Evolutionary conservation across 2,888 invertebrate species (phyloP), one percentile per base, ranked within the genome.

Genomic region (Autographa gamma): DNA sequence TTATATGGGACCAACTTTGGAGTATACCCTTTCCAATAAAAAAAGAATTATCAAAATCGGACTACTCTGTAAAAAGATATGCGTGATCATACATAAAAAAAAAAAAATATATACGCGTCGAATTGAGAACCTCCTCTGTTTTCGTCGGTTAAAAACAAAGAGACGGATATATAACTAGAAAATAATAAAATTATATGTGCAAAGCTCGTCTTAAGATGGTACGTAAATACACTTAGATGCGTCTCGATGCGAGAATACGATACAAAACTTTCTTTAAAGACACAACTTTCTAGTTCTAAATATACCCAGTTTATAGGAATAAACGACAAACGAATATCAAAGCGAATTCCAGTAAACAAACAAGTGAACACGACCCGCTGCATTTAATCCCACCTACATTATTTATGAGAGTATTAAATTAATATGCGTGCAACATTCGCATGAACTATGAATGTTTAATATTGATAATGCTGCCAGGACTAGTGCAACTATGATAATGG

Each of bases 391-490:
- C 67, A 63, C 61, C 63, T 73, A 77, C 78, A 81, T 82, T 76
- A 77, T 74, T 73, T 73, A 85, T 81, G 73, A 75, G 54, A 54
- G 61, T 31, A 68, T 74, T 73, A 63, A 74, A 84, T 85, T 82
- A 84, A 76, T 79, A 85, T 85, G 82, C 80, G 71, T 32, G 56
- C 73, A 71, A 74, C 76, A 75, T 74, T 74, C 73, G 60, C 66
- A 76, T 83, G 70, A 69, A 76, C 43, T 77, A 74, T 82, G 81
- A 75, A 77, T 82, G 76, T 78, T 85, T 74, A 84, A 75, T 75
- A 83, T 69, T 79, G 72, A 79, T 77, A 77, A 70, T 69, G 65
- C 16, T 6, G 58, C 60, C 60, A 62, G 60, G 60, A 56, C 54
- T 56, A 63, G 79, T 60, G 19, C 67, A 43, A 56, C 71, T 75